phyloP scores from a whole-genome alignment of 2,797 vertebrate genomes.

The Chelidonichthys spinosus region DNA sequence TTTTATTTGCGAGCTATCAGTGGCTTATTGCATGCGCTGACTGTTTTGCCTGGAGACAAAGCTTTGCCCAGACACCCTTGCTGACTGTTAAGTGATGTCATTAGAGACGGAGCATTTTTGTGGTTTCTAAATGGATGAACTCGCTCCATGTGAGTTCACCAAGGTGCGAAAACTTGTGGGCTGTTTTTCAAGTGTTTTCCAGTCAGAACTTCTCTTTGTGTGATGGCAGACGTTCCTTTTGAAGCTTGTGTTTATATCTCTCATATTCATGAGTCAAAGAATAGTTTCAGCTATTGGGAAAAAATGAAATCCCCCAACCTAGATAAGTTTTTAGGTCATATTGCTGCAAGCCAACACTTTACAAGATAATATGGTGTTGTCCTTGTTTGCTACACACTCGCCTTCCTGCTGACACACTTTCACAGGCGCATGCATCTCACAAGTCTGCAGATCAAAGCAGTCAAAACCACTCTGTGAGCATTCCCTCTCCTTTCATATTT shows the following conservation, averaged over 20 bases:
- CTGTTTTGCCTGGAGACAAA: slow-evolving; percentile 71
- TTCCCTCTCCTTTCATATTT: slow-evolving; percentile 56
- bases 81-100: slow-evolving; percentile 71
- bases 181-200: slow-evolving; percentile 51
- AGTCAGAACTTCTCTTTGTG: slow-evolving; percentile 24
- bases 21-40: slow-evolving; percentile 63
- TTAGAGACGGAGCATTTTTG: slow-evolving; percentile 60
- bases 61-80: slow-evolving; percentile 62
- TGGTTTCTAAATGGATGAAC: slow-evolving; percentile 65
- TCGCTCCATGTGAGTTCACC: slow-evolving; percentile 53
- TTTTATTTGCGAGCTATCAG: slow-evolving; percentile 74
- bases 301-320: slow-evolving; percentile 29
- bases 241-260: slow-evolving; percentile 37
- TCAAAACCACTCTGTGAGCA: slow-evolving; percentile 6
- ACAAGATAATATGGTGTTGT: slow-evolving; percentile 62
- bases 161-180: slow-evolving; percentile 57
- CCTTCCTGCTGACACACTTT: slow-evolving; percentile 62
- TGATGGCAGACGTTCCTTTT: slow-evolving; percentile 7
- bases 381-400: slow-evolving; percentile 50
- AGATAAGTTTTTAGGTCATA: slow-evolving; percentile 68
- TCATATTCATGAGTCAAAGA: slow-evolving; percentile 17
- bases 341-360: slow-evolving; percentile 56
- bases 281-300: slow-evolving; percentile 13
- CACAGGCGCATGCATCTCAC: slow-evolving; percentile 40
- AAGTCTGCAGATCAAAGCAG: slow-evolving; percentile 46